These are phyloP conservation scores for Siniperca chuatsi DNA, from an alignment of 2,113 vertebrate species.

Conservation along the genomic window DNA sequence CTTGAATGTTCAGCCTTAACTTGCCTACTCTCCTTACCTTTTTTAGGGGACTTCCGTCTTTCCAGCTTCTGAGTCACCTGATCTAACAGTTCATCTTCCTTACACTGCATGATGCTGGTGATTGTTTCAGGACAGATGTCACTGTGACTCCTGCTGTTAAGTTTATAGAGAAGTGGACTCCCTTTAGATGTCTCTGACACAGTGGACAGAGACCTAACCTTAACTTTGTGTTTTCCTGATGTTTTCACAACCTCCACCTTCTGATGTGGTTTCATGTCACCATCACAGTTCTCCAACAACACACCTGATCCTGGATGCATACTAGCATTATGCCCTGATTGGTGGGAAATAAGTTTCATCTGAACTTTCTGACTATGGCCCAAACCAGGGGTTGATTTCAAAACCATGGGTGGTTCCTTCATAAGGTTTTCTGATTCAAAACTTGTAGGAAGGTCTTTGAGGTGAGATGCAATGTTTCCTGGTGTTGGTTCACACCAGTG, in stretches of 20 bases:
- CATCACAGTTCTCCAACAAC: conserved; percentile 1
- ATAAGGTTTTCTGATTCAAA: conserved; percentile 50
- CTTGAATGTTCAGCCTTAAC: not conserved
- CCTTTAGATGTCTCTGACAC: conserved; percentile 84
- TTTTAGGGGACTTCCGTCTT: conserved; percentile 77
- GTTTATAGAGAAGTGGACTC: conserved; percentile 83
- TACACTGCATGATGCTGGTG: conserved; percentile 78
- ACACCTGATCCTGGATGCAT: conserved; percentile 1
- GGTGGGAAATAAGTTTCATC: conserved; percentile 57
- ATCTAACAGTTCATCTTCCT: conserved; percentile 75
- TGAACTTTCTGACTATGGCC: conserved; percentile 61
- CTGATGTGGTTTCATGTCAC: conserved; percentile 21
- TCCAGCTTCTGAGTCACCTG: conserved; percentile 82
- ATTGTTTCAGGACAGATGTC: conserved; percentile 82
- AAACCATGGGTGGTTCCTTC: conserved; percentile 58
- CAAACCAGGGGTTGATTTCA: conserved; percentile 61
- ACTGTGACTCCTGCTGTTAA: conserved; percentile 72
- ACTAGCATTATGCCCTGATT: conserved; percentile 13
- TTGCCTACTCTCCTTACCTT: conserved; percentile 82
- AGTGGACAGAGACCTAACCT: conserved; percentile 78
- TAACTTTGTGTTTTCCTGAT: conserved; percentile 77
- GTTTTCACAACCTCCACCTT: conserved; percentile 63
- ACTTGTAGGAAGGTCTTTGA: conserved; percentile 28
- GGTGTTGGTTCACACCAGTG: conserved; percentile 33
- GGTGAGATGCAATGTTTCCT: conserved; percentile 23